Base-by-base conservation (phyloP, 2,113 vertebrate species). In the Poeciliopsis prolifica region DNA sequence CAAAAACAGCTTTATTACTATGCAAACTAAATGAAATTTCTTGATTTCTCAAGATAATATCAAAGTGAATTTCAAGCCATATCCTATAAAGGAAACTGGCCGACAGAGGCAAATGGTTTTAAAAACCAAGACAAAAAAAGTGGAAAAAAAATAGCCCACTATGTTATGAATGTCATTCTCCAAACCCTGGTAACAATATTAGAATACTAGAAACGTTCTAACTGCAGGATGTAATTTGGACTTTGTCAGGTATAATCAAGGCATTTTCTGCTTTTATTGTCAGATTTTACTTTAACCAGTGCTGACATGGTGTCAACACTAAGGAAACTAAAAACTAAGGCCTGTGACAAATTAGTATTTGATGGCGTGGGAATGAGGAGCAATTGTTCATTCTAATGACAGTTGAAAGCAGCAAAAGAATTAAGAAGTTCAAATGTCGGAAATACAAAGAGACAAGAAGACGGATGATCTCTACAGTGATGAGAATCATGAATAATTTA, bases 401-500 rank as follows among this genome's bases (percentile, higher is more conserved):
- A 48, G 78, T 68, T 89, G 82, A 87, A 88, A 80, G 76, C 30
- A 60, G 65, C 69, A 79, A 74, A 83, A 81, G 60, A 88, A 79
- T 80, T 80, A 79, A 80, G 78, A 82, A 75, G 67, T 48, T 71
- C 61, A 77, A 35, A 62, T 54, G 60, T 8, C 40, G 44, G 40
- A 48, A 58, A 65, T 64, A 42, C 24, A 1, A 62, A 48, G 77
- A 67, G 67, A 60, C 68, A 77, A 42, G 83, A 80, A 85, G 75
- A 89, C 19, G 60, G 30, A 72, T 80, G 77, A 63, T 74, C 64
- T 86, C 80, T 73, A 73, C 81, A 68, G 15, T 74, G 87, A 91
- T 80, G 80, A 89, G 80, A 75, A 68, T 13, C 58, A 91, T 92
- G 78, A 92, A 92, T 92, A 88, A 92, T 91, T 78, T 66, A 91